Conservation (phyloP, 1,140 invertebrate genomes). For the Drosophila chauvacae region DNA sequence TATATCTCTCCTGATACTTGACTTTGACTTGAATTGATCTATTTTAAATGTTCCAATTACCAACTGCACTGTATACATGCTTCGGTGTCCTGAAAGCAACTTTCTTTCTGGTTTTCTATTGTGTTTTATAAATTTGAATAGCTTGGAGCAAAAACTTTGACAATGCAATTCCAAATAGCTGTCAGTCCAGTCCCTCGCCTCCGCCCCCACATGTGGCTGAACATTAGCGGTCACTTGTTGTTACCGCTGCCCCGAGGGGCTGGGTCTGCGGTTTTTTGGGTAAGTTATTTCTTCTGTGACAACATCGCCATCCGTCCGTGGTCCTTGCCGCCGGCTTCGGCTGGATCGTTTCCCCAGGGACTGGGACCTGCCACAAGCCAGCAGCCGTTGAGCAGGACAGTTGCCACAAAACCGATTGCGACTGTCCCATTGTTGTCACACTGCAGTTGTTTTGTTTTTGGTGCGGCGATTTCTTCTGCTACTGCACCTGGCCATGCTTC, state of each 20-base stretch:
- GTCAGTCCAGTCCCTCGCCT: slow-evolving; percentile 17
- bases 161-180: slow-evolving; percentile 60
- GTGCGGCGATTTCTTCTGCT: slow-evolving; percentile 1
- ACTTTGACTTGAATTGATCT: not conserved
- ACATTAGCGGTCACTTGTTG: slow-evolving; percentile 74
- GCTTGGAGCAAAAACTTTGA: slow-evolving; percentile 50
- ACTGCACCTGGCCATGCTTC: slow-evolving; percentile 21
- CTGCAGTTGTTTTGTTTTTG: slow-evolving; percentile 56
- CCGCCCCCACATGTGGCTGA: slow-evolving; percentile 50
- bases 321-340: slow-evolving; percentile 10
- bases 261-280: slow-evolving; percentile 69
- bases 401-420: slow-evolving; percentile 60
- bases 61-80: not conserved
- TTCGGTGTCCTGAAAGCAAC: not conserved
- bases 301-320: slow-evolving; percentile 46
- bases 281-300: slow-evolving; percentile 76
- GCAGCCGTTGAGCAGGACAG: slow-evolving; percentile 13
- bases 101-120: not conserved
- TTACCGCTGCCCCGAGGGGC: slow-evolving; percentile 17
- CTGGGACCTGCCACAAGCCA: slow-evolving; percentile 47
- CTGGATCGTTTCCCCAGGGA: slow-evolving; percentile 18
- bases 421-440: slow-evolving; percentile 63
- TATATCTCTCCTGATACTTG: not conserved
- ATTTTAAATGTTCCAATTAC: not conserved
- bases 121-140: slow-evolving; percentile 40